A percentile compares a stretch with the other conserved stretches of the same genome.
Conservation (phyloP, 2,888 invertebrate species). For the Rhimphoctona megacephalus region DNA sequence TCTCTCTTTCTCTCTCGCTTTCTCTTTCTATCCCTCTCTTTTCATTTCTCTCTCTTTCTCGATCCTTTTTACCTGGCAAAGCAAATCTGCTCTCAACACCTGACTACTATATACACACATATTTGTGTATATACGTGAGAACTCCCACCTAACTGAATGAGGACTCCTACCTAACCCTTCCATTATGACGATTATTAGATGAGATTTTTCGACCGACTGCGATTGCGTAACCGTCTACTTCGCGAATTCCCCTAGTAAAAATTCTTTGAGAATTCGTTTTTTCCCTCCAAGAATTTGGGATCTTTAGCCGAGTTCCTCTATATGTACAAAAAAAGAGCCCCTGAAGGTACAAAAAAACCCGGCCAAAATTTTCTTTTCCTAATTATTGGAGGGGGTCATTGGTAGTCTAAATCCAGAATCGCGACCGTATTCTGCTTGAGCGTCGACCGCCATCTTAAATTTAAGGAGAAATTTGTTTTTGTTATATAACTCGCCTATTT, state of each 20-base stretch:
- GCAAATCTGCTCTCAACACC: constrained; percentile 70
- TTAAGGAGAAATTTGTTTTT: too few relatives aligned
- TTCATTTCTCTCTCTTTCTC: constrained; percentile 24
- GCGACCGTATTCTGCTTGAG: too few relatives aligned
- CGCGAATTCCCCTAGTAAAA: not conserved
- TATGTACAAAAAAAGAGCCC: too few relatives aligned
- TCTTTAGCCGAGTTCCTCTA: too few relatives aligned
- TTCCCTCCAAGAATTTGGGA: not conserved
- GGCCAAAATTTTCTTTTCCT: too few relatives aligned
- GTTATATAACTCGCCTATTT: too few relatives aligned
- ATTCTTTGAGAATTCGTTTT: not conserved
- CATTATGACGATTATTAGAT: constrained; percentile 44
- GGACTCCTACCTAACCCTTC: too few relatives aligned
- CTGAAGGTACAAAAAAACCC: too few relatives aligned
- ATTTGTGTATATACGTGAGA: constrained; percentile 60
- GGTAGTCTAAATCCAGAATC: too few relatives aligned
- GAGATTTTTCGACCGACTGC: constrained; percentile 9
- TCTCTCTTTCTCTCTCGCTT: constrained; percentile 7
- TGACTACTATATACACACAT: constrained; percentile 19
- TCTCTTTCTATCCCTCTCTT: constrained; percentile 27
- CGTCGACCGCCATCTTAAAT: too few relatives aligned
- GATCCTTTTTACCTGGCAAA: constrained; percentile 28
- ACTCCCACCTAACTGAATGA: constrained; percentile 77
- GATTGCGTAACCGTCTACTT: constrained; percentile 32
- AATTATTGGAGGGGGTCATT: too few relatives aligned